Percentiles rank a stretch among this genome's conserved stretches.
Evolutionary conservation across 2,888 invertebrate genomes (phyloP).

Genomic region (Danaus chrysippus): DNA sequence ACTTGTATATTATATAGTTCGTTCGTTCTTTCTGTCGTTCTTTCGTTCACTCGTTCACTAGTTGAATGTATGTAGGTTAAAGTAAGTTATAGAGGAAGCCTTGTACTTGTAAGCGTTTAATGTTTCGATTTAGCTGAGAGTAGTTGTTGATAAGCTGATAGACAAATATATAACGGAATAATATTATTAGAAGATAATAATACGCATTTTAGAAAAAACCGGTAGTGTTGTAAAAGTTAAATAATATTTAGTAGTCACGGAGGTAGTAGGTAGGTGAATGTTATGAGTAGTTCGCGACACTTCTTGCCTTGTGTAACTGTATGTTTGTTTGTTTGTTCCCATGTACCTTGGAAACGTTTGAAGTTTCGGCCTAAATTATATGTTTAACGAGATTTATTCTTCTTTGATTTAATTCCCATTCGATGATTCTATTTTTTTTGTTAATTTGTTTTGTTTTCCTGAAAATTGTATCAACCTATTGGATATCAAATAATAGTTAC

Average conservation of each 20-base stretch:
- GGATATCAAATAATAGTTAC: too few species aligned
- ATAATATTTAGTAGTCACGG: conserved; percentile 23
- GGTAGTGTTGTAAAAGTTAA: too few species aligned
- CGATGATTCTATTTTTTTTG: background rate
- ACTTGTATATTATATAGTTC: background rate
- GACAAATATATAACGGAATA: conserved; percentile 6
- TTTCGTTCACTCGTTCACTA: conserved; percentile 1
- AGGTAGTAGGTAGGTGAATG: conserved; percentile 31
- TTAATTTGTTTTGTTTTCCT: background rate
- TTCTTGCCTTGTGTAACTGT: conserved; percentile 28
- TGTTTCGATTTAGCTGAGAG: conserved; percentile 2
- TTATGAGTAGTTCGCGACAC: conserved; percentile 28
- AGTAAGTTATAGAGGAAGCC: conserved; percentile 2
- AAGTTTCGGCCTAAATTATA: conserved; percentile 1
- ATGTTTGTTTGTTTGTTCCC: conserved; percentile 7
- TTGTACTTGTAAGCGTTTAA: background rate
- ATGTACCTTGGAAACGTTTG: background rate
- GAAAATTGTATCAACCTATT: too few species aligned
- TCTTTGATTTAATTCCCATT: background rate
- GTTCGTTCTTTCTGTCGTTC: background rate
- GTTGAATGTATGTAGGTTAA: background rate
- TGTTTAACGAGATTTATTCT: background rate
- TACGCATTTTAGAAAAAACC: too few species aligned
- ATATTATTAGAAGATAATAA: too few species aligned
- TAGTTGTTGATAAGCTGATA: conserved; percentile 9